Conservation (phyloP, 2,888 invertebrate genomes). For the Lepidochrysops patricia region DNA sequence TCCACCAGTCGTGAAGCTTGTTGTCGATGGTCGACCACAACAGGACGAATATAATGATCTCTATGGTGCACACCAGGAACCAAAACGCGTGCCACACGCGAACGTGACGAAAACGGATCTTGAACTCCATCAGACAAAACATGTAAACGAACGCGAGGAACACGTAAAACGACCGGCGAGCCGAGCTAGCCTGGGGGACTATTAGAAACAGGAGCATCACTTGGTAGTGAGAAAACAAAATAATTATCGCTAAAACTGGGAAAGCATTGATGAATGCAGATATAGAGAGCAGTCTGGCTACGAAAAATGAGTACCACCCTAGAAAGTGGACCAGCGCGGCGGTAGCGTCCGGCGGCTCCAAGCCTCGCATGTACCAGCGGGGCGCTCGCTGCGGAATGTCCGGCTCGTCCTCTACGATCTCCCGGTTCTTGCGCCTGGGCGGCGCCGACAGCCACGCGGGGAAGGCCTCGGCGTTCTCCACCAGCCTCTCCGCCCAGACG, state of each 20-base stretch:
- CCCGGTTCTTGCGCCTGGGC: constrained; percentile 53
- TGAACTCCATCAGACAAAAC: constrained; percentile 85
- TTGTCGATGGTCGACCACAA: constrained; percentile 72
- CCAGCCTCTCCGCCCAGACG: constrained; percentile 64
- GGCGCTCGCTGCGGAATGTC: constrained; percentile 56
- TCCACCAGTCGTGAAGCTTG: constrained; percentile 81
- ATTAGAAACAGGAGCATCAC: constrained; percentile 78
- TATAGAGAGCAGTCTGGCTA: constrained; percentile 81
- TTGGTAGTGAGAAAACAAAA: constrained; percentile 77
- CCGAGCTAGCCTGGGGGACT: constrained; percentile 75
- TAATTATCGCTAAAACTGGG: constrained; percentile 74
- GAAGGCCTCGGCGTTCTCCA: constrained; percentile 73
- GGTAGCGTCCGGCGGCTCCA: constrained; percentile 83
- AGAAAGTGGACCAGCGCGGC: constrained; percentile 80
- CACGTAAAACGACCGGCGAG: constrained; percentile 75
- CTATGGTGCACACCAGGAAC: constrained; percentile 77
- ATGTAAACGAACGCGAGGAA: constrained; percentile 84
- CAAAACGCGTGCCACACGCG: constrained; percentile 81
- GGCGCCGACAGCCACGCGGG: constrained; percentile 67
- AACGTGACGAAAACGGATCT: constrained; percentile 83
- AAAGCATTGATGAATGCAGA: constrained; percentile 81
- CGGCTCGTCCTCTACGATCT: constrained; percentile 49
- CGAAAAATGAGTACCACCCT: constrained; percentile 85
- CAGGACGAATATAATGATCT: constrained; percentile 81
- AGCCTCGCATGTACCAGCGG: constrained; percentile 74